Base-by-base conservation (phyloP, 2,888 invertebrate genomes). In the Cephus runcator region DNA sequence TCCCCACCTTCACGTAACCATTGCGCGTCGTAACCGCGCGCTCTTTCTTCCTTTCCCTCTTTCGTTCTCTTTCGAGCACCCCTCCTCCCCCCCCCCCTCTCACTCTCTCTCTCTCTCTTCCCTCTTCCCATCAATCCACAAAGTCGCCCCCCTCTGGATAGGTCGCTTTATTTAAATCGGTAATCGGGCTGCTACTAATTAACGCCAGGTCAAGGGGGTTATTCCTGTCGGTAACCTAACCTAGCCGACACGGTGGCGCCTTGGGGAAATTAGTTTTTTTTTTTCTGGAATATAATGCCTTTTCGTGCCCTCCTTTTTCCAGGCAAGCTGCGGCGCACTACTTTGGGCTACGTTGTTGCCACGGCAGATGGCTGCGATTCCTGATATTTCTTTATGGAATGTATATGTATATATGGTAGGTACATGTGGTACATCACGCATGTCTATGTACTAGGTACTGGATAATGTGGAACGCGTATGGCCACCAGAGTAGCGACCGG, bases 401-500 rank as follows among this genome's bases (percentile, higher is more conserved):
- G 77, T 81, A 80, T 75, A 80, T 76, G 56, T 79, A 80, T 76
- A 69, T 79, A 80, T 35, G 69, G 75, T 79, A 76, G 75, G 77
- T 79, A 80, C 76, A 75, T 79, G 80, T 74, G 81, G 77, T 56
- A 81, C 77, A 77, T 79, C 71, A 56, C 9, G 56, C 23, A 23
- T 56, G 23, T 56, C 9, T 56, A 56, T 6, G 56, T 77, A 73
- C 76, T 75, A 76, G 76, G 78, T 76, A 56, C 73, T 77, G 79
- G 79, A 68, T n/a, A 31, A 56, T 56, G 15, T 56, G 56, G 23
- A 23, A 56, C 56, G 56, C 56, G 56, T 56, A 56, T 56, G 87
- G 83, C 88, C 88, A 87, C 87, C 87, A 87, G 83, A 85, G 87
- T 87, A 82, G 87, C 85, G 77, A 82, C 75, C 75, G 79, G 80